Evolutionary conservation across 2,113 vertebrate genomes (phyloP), one percentile per base, ranked within the genome.

Genomic region (Muntiacus reevesi): DNA sequence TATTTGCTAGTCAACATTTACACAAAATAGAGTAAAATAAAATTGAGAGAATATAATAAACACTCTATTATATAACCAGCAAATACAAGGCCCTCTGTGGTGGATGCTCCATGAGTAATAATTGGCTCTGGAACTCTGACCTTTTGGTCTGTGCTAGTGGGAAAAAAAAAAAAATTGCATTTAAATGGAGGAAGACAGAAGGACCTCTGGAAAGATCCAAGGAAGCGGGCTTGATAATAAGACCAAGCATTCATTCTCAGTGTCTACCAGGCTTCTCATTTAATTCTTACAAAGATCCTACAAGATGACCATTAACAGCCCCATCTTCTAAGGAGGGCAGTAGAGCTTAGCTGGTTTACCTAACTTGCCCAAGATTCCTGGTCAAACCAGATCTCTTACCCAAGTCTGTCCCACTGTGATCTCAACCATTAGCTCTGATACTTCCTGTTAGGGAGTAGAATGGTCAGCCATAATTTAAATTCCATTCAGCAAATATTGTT

Each of bases 401-500:
- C 13, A 60, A 54, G 50, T 79, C n/a, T 78, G 25, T 54, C 52
- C 94, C 78, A 21, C 71, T 89, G 43, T 82, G 23, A 45, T 84
- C 81, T 97, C 88, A 84, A 76, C 59, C 78, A 96, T 96, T 81
- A 95, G 21, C 36, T 96, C 86, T 89, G 82, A 94, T 83, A 88
- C 19, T 95, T 94, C 62, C 94, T 84, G 95, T 97, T 97, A 94
- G 79, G 83, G 91, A 91, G 89, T 74, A 95, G 78, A 83, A 93
- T 47, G 91, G 89, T 91, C 83, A 97, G 52, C 83, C 82, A 93
- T 93, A 45, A 97, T 97, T 97, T 97, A 96, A 97, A 97, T 98
- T 98, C 93, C 95, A 86, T 93, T 96, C 81, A 82, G 85, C 81
- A 97, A 95, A 97, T 96, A 97, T 85, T 91, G 67, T 98, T 97